phyloP scores from a whole-genome alignment of 1,140 invertebrate genomes.

The Cheumatopsyche charites region DNA sequence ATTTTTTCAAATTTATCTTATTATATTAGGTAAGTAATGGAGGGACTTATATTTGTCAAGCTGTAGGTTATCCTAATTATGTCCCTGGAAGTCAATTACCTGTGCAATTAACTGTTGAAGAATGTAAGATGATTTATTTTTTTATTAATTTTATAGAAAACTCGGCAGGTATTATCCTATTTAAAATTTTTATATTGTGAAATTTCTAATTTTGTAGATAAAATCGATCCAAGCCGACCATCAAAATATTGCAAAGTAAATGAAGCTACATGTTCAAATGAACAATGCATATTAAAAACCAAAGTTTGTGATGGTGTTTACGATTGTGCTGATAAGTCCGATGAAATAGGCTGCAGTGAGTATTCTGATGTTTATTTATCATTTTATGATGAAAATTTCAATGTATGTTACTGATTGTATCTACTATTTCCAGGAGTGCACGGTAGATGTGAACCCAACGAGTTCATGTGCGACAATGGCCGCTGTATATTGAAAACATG shows the following conservation, averaged over 20 bases:
- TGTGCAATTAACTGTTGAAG: conserved; percentile 73
- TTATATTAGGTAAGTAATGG: conserved; percentile 67
- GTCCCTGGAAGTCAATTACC: conserved; percentile 63
- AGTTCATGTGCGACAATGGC: conserved; percentile 86
- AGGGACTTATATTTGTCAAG: conserved; percentile 84
- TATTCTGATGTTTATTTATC: too few species aligned
- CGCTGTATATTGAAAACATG: conserved; percentile 92
- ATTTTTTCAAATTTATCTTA: background rate
- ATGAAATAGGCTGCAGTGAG: conserved; percentile 88
- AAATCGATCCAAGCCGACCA: conserved; percentile 58
- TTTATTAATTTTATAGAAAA: background rate
- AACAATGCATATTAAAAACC: conserved; percentile 84
- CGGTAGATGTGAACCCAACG: conserved; percentile 87
- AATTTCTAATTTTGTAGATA: conserved; percentile 51
- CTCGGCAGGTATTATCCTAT: background rate
- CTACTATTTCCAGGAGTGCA: conserved; percentile 55
- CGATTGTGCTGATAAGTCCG: conserved; percentile 87
- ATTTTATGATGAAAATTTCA: too few species aligned
- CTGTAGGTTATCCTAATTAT: conserved; percentile 64
- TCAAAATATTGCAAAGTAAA: conserved; percentile 70
- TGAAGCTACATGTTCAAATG: conserved; percentile 90
- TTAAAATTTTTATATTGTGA: conserved; percentile 12
- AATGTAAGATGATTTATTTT: conserved; percentile 66
- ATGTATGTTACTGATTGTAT: too few species aligned
- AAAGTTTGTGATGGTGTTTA: conserved; percentile 81